Percentiles rank a stretch among this genome's conserved stretches.
phyloP scores from a whole-genome alignment of 2,113 vertebrate genomes.

The Neolamprologus fasciatus region DNA sequence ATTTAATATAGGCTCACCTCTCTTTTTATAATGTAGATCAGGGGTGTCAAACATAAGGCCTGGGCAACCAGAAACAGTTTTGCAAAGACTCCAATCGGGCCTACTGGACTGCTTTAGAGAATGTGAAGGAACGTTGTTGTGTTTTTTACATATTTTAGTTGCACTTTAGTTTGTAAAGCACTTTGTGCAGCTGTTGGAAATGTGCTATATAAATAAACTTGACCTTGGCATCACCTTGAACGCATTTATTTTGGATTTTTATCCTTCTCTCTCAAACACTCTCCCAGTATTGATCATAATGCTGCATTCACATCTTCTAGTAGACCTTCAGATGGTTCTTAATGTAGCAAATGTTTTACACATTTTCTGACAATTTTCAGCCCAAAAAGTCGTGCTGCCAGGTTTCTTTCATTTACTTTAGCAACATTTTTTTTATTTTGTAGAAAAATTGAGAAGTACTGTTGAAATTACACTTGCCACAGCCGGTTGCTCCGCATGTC shows the following conservation, averaged over 20 bases:
- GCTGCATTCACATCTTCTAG: not conserved
- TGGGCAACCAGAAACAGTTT: not conserved
- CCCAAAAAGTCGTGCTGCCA: not conserved
- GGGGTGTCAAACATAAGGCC: not conserved
- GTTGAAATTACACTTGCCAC: not conserved
- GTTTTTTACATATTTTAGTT: not conserved
- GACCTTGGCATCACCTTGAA: not conserved
- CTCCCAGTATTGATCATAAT: not conserved
- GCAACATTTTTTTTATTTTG: not conserved
- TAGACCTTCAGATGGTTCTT: not conserved
- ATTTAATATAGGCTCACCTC: not conserved
- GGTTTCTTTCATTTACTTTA: not conserved
- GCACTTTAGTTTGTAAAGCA: not conserved
- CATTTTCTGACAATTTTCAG: not conserved
- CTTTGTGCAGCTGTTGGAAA: not conserved
- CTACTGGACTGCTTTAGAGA: not conserved
- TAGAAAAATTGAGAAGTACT: not conserved
- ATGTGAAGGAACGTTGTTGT: not conserved
- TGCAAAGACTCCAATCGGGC: not conserved
- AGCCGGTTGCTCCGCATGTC: not conserved
- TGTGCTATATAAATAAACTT: not conserved
- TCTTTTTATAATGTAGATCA: not conserved
- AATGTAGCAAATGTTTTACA: not conserved
- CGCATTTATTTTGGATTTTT: not conserved
- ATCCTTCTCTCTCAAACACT: not conserved